Percentiles rank a stretch among this genome's conserved stretches.
Conservation (phyloP, 2,888 invertebrate species). For the Oithona nana region DNA sequence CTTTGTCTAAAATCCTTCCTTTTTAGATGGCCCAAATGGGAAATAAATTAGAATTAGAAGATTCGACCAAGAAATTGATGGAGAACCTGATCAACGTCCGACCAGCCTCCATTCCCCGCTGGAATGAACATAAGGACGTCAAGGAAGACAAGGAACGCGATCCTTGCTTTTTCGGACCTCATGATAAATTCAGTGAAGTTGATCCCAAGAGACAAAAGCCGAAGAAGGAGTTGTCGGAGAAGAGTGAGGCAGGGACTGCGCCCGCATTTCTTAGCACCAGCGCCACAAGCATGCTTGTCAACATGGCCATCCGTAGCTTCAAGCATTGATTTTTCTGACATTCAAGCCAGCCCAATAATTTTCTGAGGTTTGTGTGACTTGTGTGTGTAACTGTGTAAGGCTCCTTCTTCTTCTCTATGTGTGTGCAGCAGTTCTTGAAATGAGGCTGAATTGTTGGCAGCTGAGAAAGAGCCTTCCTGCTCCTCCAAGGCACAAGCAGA, state of each 20-base stretch:
- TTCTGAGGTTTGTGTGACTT: no score
- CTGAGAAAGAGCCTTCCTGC: no score
- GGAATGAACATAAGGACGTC: slow-evolving; percentile 1
- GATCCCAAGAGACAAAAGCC: no score
- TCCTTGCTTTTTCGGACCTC: background rate
- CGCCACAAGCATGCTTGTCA: background rate
- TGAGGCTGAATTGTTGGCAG: background rate
- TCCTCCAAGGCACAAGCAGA: no score
- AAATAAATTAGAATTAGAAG: background rate
- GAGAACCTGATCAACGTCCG: background rate
- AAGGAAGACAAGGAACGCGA: slow-evolving; percentile 2
- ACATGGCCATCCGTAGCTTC: background rate
- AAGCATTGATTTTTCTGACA: background rate
- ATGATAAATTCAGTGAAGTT: background rate
- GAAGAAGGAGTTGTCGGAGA: background rate
- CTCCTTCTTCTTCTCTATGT: no score
- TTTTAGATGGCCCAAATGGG: no score
- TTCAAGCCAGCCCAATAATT: background rate
- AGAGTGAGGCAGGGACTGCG: background rate
- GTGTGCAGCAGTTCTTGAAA: background rate
- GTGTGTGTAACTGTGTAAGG: no score
- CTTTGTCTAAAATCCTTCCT: no score
- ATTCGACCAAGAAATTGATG: background rate
- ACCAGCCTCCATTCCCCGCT: background rate
- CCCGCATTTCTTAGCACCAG: background rate